Evolutionary conservation across 2,113 vertebrate species (phyloP), one percentile per base, ranked within the genome.

Genomic region (Bufo gargarizans): DNA sequence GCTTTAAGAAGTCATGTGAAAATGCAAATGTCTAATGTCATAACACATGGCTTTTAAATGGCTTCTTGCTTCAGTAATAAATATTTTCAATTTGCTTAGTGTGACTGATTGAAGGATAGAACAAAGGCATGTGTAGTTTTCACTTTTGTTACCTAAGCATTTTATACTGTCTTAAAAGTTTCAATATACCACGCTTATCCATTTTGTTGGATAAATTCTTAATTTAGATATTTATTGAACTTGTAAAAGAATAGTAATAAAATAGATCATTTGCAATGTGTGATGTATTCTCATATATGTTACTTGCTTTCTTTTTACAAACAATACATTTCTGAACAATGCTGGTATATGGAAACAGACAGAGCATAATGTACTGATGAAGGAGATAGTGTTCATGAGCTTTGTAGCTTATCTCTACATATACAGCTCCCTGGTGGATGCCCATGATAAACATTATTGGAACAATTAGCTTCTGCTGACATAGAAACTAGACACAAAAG

Each of bases 371-470:
- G 94, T 94, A 95, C 93, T 95, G 95, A 96, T 96, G 93, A 94
- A 93, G 86, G 89, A 95, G 95, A 96, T 95, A 95, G 91, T 92
- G 92, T 96, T 94, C 95, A 95, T 93, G 94, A 94, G 93, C 94
- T 93, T 92, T 93, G 94, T 94, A 95, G 95, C 95, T 96, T 96
- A 96, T 96, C 96, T 95, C 91, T 94, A 94, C 95, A 94, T 94
- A 95, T 95, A 95, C 96, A 96, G 95, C 94, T 96, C 96, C 95
- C 95, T 95, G 91, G 95, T 96, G 96, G 93, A 95, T 96, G 94
- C 91, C 91, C 93, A 95, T 94, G 95, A 96, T 96, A 96, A 96
- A 96, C 95, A 96, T 96, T 96, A 95, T 95, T 96, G 94, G 95
- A 95, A 96, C 95, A 96, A 96, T 96, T 96, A 96, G 95, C 94